phyloP scores from a whole-genome alignment of 2,113 vertebrate genomes.

The Myotis davidii region DNA sequence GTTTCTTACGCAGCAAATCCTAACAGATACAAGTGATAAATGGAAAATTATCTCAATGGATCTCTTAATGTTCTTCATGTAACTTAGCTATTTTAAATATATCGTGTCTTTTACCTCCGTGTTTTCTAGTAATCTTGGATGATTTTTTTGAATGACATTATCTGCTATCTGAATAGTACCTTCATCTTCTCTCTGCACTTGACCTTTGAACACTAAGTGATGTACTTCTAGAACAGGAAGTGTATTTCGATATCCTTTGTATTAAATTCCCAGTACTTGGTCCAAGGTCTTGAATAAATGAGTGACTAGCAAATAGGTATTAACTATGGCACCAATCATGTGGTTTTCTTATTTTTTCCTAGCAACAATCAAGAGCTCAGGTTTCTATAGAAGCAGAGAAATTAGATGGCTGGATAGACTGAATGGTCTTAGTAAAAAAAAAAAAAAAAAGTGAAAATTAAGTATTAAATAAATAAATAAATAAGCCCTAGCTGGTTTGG shows the following conservation, averaged over 20 bases:
- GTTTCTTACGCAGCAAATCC: neutral
- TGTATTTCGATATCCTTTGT: constrained; percentile 6
- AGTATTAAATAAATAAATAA: neutral
- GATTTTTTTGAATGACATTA: neutral
- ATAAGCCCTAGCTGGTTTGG: no score
- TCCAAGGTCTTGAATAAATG: neutral
- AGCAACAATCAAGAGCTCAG: neutral
- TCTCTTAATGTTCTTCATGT: neutral
- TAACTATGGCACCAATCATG: neutral
- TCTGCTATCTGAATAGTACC: neutral
- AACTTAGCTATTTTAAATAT: neutral
- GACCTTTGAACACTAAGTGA: neutral
- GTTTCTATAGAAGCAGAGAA: neutral
- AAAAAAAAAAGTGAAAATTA: neutral
- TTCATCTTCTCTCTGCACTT: neutral
- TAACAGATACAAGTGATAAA: neutral
- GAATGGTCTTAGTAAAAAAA: neutral
- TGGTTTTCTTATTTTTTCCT: neutral
- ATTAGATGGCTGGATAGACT: neutral
- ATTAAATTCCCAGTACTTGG: constrained; percentile 1
- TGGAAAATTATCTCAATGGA: neutral
- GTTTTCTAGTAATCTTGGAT: neutral
- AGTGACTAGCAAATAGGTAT: constrained; percentile 35
- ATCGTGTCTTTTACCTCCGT: neutral
- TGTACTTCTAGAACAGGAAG: neutral